phyloP scores from a whole-genome alignment of 37 sponge, comb jelly and placozoan species.

The Petrosia ficiformis region DNA sequence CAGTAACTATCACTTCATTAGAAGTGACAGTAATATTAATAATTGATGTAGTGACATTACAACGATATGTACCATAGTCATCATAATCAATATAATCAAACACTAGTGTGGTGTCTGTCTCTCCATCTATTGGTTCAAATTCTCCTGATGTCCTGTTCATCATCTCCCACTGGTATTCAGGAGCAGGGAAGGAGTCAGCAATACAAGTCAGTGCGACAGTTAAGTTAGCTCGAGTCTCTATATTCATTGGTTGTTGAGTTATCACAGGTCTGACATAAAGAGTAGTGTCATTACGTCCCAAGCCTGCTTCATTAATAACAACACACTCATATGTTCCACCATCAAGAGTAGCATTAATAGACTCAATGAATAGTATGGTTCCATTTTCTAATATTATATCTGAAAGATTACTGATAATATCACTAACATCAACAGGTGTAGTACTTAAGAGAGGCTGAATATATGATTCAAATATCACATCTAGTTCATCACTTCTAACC shows the following conservation, averaged over 20 bases:
- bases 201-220: neutral
- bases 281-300: neutral
- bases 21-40: neutral
- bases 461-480: neutral
- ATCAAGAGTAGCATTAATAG: conserved; percentile 1
- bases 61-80: conserved; percentile 20
- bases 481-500: conserved; percentile 9
- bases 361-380: neutral
- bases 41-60: neutral
- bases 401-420: conserved; percentile 3
- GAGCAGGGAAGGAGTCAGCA: conserved; percentile 21
- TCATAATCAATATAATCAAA: conserved; percentile 4
- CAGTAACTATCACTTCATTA: neutral
- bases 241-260: neutral
- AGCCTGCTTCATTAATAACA: conserved; percentile 2
- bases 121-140: neutral
- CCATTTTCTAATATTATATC: neutral
- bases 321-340: conserved; percentile 3
- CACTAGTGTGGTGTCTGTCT: neutral
- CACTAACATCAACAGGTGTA: neutral
- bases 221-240: neutral
- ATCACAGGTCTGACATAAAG: conserved; percentile 7
- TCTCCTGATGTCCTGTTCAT: neutral
- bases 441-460: neutral
- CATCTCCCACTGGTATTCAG: conserved; percentile 1